Base-by-base conservation (phyloP, 2,113 vertebrate genomes). In the Aphyosemion australe region DNA sequence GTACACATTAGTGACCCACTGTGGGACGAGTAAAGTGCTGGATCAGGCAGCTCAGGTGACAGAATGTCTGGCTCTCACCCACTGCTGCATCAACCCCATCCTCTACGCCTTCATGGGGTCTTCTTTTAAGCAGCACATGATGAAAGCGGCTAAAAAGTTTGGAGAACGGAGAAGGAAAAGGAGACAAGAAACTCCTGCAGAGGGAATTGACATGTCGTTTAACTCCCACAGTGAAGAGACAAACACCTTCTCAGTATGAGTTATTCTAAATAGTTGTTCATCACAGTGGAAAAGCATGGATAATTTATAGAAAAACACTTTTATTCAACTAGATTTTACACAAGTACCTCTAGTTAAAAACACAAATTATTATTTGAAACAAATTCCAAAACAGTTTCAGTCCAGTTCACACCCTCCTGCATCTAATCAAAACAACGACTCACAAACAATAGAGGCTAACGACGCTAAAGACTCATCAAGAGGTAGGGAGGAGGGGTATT, bases 21-120 rank as follows among this genome's bases (percentile, higher is more conserved):
- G 97, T 0, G 57, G 72, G 0, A 21, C 65, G 2, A 98, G 95
- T 65, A 97, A 95, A 81, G 89, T 77, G 31, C 80, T 96, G 75
- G 96, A 97, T 0, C 62, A 92, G 1, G 94, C 91, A 0, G 88
- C 93, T 21, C 95, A 95, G 68, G 77, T 98, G 82, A 95, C 94
- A 0, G 94, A 94, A 84, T 94, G 93, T 74, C 82, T 98, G 0
- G 97, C 97, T 1, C 80, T 98, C 53, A 94, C 89, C 19, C 96
- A 98, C 74, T 92, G 94, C 79, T 98, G 96, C 86, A 90, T 99
- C 62, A 99, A 98, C 87, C 96, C 96, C 0, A 58, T 98, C 76
- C 90, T 99, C 2, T 98, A 98, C 0, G 72, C 89, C 58, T 95
- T 95, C 3, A 77, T 97, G 69, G 96, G 96, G 0, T 87, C 93